Evolutionary conservation across 2,888 invertebrate genomes (phyloP).

Genomic region (Fragum whitleyi): DNA sequence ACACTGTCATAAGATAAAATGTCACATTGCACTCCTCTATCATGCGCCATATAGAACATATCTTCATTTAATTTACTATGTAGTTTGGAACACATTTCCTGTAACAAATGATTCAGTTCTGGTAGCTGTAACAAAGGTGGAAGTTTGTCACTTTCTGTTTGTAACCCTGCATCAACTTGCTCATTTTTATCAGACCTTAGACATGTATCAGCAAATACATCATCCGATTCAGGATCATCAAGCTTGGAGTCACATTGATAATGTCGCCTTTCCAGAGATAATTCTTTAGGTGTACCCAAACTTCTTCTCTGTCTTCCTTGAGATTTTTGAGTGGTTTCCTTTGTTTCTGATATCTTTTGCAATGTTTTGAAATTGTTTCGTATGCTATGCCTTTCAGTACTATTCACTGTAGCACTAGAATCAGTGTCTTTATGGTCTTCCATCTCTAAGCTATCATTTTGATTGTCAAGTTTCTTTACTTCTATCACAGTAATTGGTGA

Average conservation of each 20-base stretch:
- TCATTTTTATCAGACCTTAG: not conserved
- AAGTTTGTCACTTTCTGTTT: conserved; percentile 40
- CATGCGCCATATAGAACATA: conserved; percentile 65
- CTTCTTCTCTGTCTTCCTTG: not conserved
- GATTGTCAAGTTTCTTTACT: conserved; percentile 80
- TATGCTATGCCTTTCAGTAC: not conserved
- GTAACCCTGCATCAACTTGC: conserved; percentile 8
- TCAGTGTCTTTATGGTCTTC: conserved; percentile 65
- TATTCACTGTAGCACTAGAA: not conserved
- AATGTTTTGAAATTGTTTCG: not conserved
- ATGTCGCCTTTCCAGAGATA: conserved; percentile 34
- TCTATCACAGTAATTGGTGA: conserved; percentile 83
- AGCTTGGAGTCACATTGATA: conserved; percentile 5
- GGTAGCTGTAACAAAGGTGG: conserved; percentile 63
- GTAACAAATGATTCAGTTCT: conserved; percentile 45
- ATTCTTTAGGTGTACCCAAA: conserved; percentile 15
- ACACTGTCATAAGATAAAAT: not conserved
- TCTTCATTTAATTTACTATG: conserved; percentile 39
- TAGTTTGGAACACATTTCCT: conserved; percentile 49
- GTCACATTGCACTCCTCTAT: conserved; percentile 68
- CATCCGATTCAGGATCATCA: conserved; percentile 14
- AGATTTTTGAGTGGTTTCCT: not conserved
- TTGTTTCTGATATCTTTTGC: not conserved
- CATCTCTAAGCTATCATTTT: conserved; percentile 77
- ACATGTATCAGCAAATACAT: conserved; percentile 14